A percentile compares a stretch with the other conserved stretches of the same genome.
Conservation (phyloP, 1,140 invertebrate species). For the Neodiprion pinetum region DNA sequence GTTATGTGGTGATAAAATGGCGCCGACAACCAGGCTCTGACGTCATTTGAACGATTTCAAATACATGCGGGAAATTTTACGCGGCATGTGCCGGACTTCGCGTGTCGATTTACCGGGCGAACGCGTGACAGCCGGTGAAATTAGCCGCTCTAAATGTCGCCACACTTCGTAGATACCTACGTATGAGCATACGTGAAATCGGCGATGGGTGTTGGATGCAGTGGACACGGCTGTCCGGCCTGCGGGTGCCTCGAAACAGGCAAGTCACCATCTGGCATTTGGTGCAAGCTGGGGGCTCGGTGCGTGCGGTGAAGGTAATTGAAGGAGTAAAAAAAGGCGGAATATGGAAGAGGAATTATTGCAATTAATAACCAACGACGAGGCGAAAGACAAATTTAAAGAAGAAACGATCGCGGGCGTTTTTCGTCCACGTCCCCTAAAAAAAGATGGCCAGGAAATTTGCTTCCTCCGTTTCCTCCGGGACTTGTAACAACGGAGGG, state of each 20-base stretch:
- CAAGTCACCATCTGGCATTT: not conserved
- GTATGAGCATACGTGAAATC: not conserved
- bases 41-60: too few species aligned
- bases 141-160: constrained; percentile 3
- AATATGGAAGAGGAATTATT: not conserved
- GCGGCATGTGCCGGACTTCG: not conserved
- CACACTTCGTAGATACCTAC: not conserved
- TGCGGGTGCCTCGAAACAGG: not conserved
- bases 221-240: not conserved
- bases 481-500: not conserved
- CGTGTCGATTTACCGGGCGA: not conserved
- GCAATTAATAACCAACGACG: not conserved
- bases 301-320: too few species aligned
- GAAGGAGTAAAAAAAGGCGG: too few species aligned
- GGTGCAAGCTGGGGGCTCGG: not conserved
- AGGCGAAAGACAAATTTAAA: not conserved
- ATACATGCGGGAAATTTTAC: not conserved
- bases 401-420: not conserved
- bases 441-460: not conserved
- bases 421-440: not conserved
- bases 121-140: not conserved
- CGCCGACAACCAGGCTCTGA: too few species aligned
- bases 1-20: too few species aligned
- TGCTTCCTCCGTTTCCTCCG: not conserved
- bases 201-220: not conserved